These are phyloP conservation scores for Micronycteris hirsuta DNA, from an alignment of 2,113 vertebrate species.

Conservation along the genomic window DNA sequence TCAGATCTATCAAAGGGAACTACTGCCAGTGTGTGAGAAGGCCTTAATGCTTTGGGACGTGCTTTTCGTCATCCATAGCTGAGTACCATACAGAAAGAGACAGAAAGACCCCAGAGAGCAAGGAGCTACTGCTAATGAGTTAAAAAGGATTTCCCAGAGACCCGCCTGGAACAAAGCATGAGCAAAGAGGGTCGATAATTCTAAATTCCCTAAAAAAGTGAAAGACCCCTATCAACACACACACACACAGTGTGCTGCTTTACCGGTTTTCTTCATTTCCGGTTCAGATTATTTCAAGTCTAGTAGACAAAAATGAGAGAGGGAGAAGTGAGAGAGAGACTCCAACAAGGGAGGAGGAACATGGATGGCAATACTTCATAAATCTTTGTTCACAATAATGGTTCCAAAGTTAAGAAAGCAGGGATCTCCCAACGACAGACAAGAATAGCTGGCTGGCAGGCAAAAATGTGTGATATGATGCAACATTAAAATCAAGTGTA, in stretches of 20 bases:
- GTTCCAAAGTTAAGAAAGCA: not conserved
- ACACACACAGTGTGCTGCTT: too few relatives aligned
- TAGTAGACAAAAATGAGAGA: not conserved
- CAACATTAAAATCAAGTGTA: not conserved
- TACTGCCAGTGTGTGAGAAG: not conserved
- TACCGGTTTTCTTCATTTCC: not conserved
- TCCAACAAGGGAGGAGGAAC: not conserved
- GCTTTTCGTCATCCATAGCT: not conserved
- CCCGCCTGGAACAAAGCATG: not conserved
- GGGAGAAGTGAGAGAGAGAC: not conserved
- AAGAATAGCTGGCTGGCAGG: not conserved
- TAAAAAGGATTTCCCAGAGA: not conserved
- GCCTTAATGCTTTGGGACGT: not conserved
- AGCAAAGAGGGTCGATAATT: not conserved
- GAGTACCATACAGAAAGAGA: not conserved
- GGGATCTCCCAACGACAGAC: not conserved
- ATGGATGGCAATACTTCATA: not conserved
- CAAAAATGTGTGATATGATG: not conserved
- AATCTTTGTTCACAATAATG: not conserved
- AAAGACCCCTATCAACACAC: not conserved
- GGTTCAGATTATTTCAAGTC: not conserved
- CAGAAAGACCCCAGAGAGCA: not conserved
- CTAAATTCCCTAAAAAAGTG: not conserved
- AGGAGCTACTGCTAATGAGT: not conserved
- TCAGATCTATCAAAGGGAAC: not conserved